phyloP scores from a whole-genome alignment of 35 echinoderm and acorn worm species.

The Chiridota heheva region DNA sequence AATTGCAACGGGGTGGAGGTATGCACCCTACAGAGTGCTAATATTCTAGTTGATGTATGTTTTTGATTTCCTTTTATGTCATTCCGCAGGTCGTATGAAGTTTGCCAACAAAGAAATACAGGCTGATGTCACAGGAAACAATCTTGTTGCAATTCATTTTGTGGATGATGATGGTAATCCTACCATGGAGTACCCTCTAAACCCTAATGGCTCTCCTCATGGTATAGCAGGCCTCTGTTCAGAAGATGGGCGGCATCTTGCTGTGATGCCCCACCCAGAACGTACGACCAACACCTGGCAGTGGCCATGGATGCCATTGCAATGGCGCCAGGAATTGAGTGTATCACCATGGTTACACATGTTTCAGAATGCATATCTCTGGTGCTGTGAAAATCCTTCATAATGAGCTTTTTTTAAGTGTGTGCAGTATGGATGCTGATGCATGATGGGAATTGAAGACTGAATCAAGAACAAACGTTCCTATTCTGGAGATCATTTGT shows the following conservation, averaged over 20 bases:
- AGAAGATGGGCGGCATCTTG: slow-evolving; percentile 84
- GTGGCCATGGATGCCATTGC: slow-evolving; percentile 95
- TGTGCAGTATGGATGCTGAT: too few species aligned
- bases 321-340: slow-evolving; percentile 67
- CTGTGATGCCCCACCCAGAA: slow-evolving; percentile 97
- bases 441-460: too few species aligned
- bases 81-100: slow-evolving; percentile 91
- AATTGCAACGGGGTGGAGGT: too few species aligned
- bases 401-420: too few species aligned
- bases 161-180: slow-evolving; percentile 79
- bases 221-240: slow-evolving; percentile 93
- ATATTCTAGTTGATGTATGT: too few species aligned
- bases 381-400: slow-evolving; percentile 78
- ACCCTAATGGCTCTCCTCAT: slow-evolving; percentile 93
- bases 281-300: slow-evolving; percentile 83
- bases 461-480: too few species aligned
- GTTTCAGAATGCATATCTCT: slow-evolving; percentile 92
- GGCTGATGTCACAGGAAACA: slow-evolving; percentile 21
- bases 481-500: too few species aligned
- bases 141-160: slow-evolving; percentile 61
- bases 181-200: slow-evolving; percentile 89
- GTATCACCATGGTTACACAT: slow-evolving; percentile 93
- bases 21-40: too few species aligned
- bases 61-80: too few species aligned
- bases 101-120: slow-evolving; percentile 71